Conservation (phyloP, 2,888 invertebrate species). For the Spatulosminthurus flaviceps region DNA sequence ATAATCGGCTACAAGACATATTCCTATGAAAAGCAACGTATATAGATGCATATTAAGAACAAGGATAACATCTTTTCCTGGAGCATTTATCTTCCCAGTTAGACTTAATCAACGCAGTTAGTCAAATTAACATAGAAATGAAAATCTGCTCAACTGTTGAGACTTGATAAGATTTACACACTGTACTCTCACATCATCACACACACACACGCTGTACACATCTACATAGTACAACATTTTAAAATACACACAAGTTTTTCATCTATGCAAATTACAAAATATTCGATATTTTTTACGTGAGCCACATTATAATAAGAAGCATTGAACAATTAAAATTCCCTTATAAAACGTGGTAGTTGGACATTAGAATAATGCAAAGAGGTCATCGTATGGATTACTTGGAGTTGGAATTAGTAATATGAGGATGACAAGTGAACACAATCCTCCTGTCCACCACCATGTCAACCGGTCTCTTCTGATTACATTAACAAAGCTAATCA, state of each 20-base stretch:
- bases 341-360: no score
- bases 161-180: constrained; percentile 19
- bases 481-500: constrained; percentile 28
- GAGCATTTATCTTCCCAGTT: constrained; percentile 25
- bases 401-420: no score
- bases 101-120: constrained; percentile 24
- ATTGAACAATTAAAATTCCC: no score
- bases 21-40: background rate
- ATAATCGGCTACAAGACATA: background rate
- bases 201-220: no score
- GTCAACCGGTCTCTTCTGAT: constrained; percentile 43
- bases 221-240: background rate
- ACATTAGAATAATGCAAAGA: no score
- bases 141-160: background rate
- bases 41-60: background rate
- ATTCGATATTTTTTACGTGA: background rate
- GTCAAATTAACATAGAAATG: constrained; percentile 19
- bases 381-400: no score
- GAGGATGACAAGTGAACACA: constrained; percentile 26
- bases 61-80: constrained; percentile 25
- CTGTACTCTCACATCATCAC: no score
- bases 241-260: background rate
- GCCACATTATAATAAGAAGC: background rate
- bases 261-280: background rate
- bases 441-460: constrained; percentile 24